phyloP scores from a whole-genome alignment of 2,113 vertebrate species.

The Raja brachyura region DNA sequence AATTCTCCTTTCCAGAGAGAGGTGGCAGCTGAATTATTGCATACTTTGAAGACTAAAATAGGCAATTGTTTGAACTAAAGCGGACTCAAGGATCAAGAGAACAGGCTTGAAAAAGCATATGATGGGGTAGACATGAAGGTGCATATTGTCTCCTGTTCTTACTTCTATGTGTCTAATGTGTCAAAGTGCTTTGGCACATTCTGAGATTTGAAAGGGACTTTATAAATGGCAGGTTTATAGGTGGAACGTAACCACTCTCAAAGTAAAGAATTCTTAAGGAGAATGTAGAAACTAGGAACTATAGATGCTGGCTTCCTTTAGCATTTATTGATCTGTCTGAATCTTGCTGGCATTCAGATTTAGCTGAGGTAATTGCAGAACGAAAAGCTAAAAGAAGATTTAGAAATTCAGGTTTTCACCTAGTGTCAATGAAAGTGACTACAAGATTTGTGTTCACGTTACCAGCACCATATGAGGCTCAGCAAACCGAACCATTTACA shows the following conservation, averaged over 20 bases:
- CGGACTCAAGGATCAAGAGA: too few relatives aligned
- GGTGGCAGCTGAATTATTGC: too few relatives aligned
- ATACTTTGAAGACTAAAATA: too few relatives aligned
- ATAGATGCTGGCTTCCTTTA: not conserved
- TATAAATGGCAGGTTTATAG: not conserved
- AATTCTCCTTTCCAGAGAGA: too few relatives aligned
- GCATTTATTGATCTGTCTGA: not conserved
- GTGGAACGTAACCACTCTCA: not conserved
- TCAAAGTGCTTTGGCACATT: too few relatives aligned
- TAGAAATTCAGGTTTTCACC: not conserved
- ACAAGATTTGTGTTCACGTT: not conserved
- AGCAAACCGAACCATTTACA: not conserved
- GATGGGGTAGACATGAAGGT: too few relatives aligned
- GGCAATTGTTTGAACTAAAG: too few relatives aligned
- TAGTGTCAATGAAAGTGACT: not conserved
- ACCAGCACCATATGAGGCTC: not conserved
- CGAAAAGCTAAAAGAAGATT: not conserved
- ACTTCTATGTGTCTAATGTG: too few relatives aligned
- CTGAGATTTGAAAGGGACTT: too few relatives aligned
- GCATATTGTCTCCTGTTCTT: too few relatives aligned
- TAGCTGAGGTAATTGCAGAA: not conserved
- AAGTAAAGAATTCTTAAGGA: not conserved
- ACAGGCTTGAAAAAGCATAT: too few relatives aligned
- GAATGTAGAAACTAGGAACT: too few relatives aligned
- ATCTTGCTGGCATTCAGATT: not conserved